Percentiles rank a stretch among this genome's conserved stretches.
These are phyloP conservation scores for Falco concolor DNA, from an alignment of 2,797 vertebrate species.

Conservation along the genomic window DNA sequence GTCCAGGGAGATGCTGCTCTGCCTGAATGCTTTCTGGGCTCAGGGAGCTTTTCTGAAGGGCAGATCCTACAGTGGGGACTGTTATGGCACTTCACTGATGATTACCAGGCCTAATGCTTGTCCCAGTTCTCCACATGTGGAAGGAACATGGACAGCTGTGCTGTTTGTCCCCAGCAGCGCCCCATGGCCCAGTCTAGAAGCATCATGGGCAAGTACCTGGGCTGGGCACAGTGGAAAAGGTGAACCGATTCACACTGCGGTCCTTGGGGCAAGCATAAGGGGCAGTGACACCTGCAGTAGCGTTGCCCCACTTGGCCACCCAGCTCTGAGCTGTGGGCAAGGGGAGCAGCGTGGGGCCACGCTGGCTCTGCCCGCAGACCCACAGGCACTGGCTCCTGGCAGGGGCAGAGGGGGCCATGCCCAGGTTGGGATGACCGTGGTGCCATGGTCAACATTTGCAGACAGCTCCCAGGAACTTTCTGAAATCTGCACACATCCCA, in stretches of 20 bases:
- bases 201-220: not conserved
- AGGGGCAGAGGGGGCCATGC: not conserved
- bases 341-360: not conserved
- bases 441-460: not conserved
- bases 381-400: not conserved
- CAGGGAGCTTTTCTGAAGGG: not conserved
- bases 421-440: not conserved
- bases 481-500: not conserved
- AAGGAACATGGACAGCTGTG: not conserved
- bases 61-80: accelerated
- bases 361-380: not conserved
- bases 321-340: not conserved
- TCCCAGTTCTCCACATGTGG: not conserved
- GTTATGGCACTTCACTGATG: not conserved
- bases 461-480: not conserved
- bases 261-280: not conserved
- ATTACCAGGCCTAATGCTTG: not conserved
- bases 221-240: not conserved
- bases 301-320: not conserved
- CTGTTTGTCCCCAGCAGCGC: not conserved
- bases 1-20: not conserved
- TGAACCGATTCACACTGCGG: not conserved
- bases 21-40: accelerated
- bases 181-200: accelerated
- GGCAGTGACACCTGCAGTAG: not conserved